Percentiles rank a stretch among this genome's conserved stretches.
These are phyloP conservation scores for Chaetodon auriga DNA, from an alignment of 2,113 vertebrate species.

Conservation along the genomic window DNA sequence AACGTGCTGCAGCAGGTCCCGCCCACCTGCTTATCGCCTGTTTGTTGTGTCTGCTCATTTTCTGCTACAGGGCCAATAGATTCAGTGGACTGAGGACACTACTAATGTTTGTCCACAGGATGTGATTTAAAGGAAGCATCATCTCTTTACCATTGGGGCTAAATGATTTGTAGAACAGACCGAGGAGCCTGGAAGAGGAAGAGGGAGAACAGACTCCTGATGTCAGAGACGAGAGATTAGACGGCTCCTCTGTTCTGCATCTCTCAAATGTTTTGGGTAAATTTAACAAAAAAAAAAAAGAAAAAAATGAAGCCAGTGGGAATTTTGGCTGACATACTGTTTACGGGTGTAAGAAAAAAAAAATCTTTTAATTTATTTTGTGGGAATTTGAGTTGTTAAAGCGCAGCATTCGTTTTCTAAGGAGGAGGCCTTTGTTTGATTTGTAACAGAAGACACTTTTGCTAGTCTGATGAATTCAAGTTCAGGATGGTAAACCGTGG, in stretches of 20 bases:
- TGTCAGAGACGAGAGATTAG: background rate
- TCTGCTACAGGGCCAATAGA: constrained; percentile 1
- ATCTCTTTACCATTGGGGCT: constrained; percentile 1
- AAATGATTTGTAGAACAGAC: background rate
- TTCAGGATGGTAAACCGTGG: constrained; percentile 6
- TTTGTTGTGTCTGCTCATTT: constrained; percentile 12
- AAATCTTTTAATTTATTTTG: constrained; percentile 75
- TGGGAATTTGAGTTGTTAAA: constrained; percentile 53
- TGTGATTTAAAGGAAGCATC: background rate
- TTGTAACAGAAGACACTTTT: constrained; percentile 13
- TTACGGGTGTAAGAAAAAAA: constrained; percentile 26
- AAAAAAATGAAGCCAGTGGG: background rate
- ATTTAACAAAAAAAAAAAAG: background rate
- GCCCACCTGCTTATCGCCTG: background rate
- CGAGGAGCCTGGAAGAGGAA: background rate
- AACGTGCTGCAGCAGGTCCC: constrained; percentile 1
- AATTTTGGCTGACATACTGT: constrained; percentile 29
- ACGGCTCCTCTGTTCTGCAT: constrained; percentile 8
- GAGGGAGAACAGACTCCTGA: background rate
- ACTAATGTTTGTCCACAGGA: background rate
- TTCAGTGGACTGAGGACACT: background rate
- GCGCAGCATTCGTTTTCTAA: constrained; percentile 36
- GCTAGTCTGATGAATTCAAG: constrained; percentile 23
- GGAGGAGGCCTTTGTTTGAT: constrained; percentile 28
- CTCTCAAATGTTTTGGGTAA: constrained; percentile 6